These are phyloP conservation scores for Eristalis pertinax DNA, from an alignment of 2,888 invertebrate species.

Conservation along the genomic window DNA sequence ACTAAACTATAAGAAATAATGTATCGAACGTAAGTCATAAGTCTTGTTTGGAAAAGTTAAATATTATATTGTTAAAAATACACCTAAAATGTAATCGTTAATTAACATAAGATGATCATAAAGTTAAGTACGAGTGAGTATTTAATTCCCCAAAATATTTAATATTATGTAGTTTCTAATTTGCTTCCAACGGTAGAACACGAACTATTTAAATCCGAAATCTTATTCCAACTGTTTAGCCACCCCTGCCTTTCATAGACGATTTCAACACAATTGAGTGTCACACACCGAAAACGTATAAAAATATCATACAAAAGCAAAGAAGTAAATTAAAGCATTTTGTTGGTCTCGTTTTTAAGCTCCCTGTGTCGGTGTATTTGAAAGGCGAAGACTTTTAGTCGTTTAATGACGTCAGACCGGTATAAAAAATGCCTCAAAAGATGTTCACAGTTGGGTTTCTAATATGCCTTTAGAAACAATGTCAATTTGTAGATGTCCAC, in stretches of 20 bases:
- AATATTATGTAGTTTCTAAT: no score
- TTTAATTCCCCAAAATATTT: no score
- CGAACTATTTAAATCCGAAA: neutral
- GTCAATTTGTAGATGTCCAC: conserved; percentile 38
- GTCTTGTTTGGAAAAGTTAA: no score
- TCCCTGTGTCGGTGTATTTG: conserved; percentile 60
- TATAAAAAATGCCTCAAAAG: conserved; percentile 59
- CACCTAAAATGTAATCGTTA: no score
- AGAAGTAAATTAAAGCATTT: conserved; percentile 65
- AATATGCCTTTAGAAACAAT: conserved; percentile 46
- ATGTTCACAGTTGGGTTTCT: conserved; percentile 67
- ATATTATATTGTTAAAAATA: no score
- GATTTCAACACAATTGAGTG: conserved; percentile 63
- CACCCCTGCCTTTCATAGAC: conserved; percentile 51
- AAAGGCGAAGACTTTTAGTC: conserved; percentile 68
- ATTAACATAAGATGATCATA: no score
- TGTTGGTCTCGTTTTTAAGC: conserved; percentile 38
- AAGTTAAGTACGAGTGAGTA: no score
- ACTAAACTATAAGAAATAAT: no score
- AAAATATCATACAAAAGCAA: conserved; percentile 55
- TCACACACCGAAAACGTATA: conserved; percentile 48
- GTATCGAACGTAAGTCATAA: no score
- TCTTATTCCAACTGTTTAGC: conserved; percentile 1
- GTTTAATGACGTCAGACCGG: conserved; percentile 63
- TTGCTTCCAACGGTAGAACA: no score